A percentile compares a stretch with the other conserved stretches of the same genome.
phyloP scores from a whole-genome alignment of 2,888 invertebrate genomes.

The Sinotaia quadrata region DNA sequence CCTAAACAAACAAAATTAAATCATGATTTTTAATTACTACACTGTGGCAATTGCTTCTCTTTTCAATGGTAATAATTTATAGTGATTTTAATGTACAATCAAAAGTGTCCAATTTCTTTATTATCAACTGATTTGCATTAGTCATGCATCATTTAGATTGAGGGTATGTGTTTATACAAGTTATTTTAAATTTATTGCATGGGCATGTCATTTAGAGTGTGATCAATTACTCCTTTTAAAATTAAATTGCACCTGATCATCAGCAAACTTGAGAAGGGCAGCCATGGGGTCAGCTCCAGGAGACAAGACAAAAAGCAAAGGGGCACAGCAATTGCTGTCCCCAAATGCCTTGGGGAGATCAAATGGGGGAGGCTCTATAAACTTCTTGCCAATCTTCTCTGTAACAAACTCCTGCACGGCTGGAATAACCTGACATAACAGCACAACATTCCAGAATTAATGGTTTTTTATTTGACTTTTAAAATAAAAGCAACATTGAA shows the following conservation, averaged over 20 bases:
- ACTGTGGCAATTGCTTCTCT: no score
- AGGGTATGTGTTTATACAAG: no score
- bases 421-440: slow-evolving; percentile 67
- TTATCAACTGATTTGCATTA: no score
- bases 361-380: slow-evolving; percentile 74
- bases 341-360: slow-evolving; percentile 72
- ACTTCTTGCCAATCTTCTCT: slow-evolving; percentile 71
- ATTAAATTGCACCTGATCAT: slow-evolving; percentile 70
- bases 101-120: background rate
- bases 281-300: slow-evolving; percentile 74
- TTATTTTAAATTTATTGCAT: no score
- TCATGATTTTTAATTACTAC: background rate
- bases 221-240: no score
- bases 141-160: no score
- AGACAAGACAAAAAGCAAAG: slow-evolving; percentile 73
- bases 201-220: no score
- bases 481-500: background rate
- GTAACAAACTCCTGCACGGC: slow-evolving; percentile 72
- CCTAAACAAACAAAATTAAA: slow-evolving; percentile 59
- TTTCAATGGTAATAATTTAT: no score
- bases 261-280: slow-evolving; percentile 73
- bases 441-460: background rate
- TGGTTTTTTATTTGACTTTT: background rate
- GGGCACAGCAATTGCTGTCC: slow-evolving; percentile 72
- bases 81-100: no score